A percentile compares a stretch with the other conserved stretches of the same genome.
phyloP scores from a whole-genome alignment of 2,113 vertebrate genomes.

The Peucedramus taeniatus region DNA sequence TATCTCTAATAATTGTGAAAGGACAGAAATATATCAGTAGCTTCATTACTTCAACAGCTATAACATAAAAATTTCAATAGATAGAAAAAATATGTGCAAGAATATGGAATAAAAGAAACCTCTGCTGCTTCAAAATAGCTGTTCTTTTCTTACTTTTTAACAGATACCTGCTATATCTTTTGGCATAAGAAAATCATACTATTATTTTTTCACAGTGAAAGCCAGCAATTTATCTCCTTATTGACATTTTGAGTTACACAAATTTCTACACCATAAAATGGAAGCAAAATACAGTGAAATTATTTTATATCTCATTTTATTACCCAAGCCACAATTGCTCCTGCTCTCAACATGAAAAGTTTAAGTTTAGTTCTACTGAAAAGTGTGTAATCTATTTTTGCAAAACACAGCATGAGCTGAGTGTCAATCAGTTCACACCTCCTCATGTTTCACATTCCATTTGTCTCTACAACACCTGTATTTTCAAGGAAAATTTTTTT shows the following conservation, averaged over 20 bases:
- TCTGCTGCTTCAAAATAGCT: not conserved
- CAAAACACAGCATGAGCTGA: not conserved
- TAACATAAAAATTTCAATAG: not conserved
- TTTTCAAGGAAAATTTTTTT: not conserved
- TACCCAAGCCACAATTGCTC: not conserved
- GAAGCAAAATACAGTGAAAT: not conserved
- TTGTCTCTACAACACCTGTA: not conserved
- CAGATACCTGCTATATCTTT: not conserved
- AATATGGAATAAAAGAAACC: not conserved
- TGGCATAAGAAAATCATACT: not conserved
- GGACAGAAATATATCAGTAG: not conserved
- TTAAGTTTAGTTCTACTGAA: not conserved
- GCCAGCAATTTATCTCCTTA: not conserved
- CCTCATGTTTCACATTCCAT: not conserved
- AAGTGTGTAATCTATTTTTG: not conserved
- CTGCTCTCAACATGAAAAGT: conserved; percentile 1
- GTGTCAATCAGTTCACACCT: not conserved
- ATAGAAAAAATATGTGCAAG: not conserved
- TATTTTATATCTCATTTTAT: conserved; percentile 3
- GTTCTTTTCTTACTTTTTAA: not conserved
- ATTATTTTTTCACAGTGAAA: not conserved
- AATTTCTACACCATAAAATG: not conserved
- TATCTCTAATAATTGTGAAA: not conserved
- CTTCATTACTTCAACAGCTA: not conserved
- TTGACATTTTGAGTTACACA: not conserved